A percentile compares a stretch with the other conserved stretches of the same genome.
phyloP scores from a whole-genome alignment of 2,113 vertebrate genomes.

The Tyrannus savana region DNA sequence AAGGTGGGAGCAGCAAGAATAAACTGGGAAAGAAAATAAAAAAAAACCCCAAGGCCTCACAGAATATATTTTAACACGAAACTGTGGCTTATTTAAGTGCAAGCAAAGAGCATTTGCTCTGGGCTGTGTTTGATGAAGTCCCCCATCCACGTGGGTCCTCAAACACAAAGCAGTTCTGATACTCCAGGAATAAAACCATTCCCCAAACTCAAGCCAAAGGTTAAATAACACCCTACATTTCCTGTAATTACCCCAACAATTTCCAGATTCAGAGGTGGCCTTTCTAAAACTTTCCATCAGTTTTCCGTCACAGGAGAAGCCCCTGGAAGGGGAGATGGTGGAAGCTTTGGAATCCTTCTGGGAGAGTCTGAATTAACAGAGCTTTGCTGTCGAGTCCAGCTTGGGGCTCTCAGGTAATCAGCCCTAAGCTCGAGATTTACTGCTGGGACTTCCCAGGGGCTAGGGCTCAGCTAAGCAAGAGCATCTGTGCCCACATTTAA shows the following conservation, averaged over 20 bases:
- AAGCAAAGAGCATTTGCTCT: not conserved
- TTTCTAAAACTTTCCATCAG: not conserved
- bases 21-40: not conserved
- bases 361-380: not conserved
- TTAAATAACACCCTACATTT: accelerated
- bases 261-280: not conserved
- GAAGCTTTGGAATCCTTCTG: not conserved
- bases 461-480: not conserved
- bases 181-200: not conserved
- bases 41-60: not conserved
- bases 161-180: not conserved
- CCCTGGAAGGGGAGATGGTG: accelerated
- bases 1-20: slow-evolving; percentile 25
- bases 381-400: not conserved
- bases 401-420: not conserved
- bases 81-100: not conserved
- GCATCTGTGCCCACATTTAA: not conserved
- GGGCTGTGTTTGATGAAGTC: not conserved
- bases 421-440: not conserved
- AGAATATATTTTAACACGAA: not conserved
- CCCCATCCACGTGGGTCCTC: not conserved
- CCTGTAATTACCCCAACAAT: no score
- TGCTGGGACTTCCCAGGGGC: not conserved
- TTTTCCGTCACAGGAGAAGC: accelerated
- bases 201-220: not conserved